phyloP scores from a whole-genome alignment of 92 coral and sea anemone species.

The Umimayanthus kanabou region DNA sequence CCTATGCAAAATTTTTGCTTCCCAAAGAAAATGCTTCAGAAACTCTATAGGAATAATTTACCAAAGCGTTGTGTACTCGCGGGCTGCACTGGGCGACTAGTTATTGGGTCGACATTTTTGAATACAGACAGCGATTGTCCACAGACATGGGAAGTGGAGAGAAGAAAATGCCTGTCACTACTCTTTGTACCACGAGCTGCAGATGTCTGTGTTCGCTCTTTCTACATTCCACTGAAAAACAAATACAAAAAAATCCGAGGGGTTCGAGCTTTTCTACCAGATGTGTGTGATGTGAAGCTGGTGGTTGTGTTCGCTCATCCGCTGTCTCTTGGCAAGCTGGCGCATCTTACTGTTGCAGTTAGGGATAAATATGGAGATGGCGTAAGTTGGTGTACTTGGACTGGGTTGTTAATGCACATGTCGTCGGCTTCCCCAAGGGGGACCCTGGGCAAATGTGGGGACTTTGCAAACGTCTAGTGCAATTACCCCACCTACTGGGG shows the following conservation, averaged over 20 bases:
- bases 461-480: too few species aligned
- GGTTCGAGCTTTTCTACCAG: constrained; percentile 71
- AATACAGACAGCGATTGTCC: not conserved
- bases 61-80: constrained; percentile 56
- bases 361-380: constrained; percentile 77
- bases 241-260: constrained; percentile 82
- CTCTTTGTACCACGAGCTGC: constrained; percentile 68
- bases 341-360: constrained; percentile 69
- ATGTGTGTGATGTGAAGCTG: constrained; percentile 67
- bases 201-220: constrained; percentile 54
- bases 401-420: too few species aligned
- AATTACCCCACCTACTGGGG: too few species aligned
- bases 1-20: constrained; percentile 34
- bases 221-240: constrained; percentile 76
- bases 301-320: constrained; percentile 83
- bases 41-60: constrained; percentile 42
- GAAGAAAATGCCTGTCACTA: constrained; percentile 44
- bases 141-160: constrained; percentile 35
- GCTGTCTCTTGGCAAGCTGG: constrained; percentile 77
- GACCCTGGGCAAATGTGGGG: too few species aligned
- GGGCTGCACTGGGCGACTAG: constrained; percentile 59
- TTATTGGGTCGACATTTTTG: constrained; percentile 45
- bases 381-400: constrained; percentile 47
- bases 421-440: too few species aligned
- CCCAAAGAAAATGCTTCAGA: constrained; percentile 39